Evolutionary conservation across 2,113 vertebrate species (phyloP).

Genomic region (Struthidea cinerea): DNA sequence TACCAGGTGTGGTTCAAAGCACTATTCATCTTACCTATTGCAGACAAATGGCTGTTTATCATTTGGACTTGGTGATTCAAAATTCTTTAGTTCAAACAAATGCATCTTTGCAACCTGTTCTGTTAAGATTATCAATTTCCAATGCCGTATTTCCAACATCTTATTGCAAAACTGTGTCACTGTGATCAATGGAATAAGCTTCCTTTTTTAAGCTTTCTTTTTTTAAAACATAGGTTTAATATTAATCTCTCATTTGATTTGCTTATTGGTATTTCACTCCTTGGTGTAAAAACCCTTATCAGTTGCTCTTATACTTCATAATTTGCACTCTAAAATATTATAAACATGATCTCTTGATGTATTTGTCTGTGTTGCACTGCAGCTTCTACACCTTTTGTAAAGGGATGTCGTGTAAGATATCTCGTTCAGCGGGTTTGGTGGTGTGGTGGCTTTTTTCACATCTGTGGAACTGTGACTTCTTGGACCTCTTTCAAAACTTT

Average conservation of each 20-base stretch:
- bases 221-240: background rate
- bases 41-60: background rate
- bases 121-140: background rate
- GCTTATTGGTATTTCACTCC: background rate
- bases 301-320: background rate
- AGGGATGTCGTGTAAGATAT: background rate
- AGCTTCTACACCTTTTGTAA: background rate
- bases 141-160: background rate
- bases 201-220: background rate
- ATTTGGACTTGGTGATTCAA: background rate
- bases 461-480: background rate
- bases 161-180: background rate
- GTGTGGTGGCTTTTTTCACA: background rate
- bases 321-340: background rate
- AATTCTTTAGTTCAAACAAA: background rate
- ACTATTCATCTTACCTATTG: background rate
- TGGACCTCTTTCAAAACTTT: background rate
- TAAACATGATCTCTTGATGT: background rate
- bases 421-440: background rate
- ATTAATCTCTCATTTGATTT: background rate
- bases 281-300: background rate
- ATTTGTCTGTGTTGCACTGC: background rate
- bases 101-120: background rate
- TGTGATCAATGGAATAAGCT: background rate
- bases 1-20: background rate